Conservation (phyloP, 2,113 vertebrate genomes). For the Calidris pygmaea region DNA sequence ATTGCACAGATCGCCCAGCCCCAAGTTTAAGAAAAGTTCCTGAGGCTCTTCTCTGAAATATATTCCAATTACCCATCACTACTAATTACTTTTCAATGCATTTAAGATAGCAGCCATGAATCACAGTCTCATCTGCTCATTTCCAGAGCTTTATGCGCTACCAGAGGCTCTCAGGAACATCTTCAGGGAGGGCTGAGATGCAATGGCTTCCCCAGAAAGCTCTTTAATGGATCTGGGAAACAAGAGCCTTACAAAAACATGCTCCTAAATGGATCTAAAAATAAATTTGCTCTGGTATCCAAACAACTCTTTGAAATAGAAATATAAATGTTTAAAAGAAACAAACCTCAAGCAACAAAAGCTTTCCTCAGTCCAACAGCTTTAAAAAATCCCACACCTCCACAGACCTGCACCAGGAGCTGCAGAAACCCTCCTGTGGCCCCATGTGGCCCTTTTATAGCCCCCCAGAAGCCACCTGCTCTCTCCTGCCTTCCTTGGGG, state of each 20-base stretch:
- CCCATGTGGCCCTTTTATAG: rapidly evolving
- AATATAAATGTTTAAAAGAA: background rate
- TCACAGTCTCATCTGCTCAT: background rate
- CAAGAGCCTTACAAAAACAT: background rate
- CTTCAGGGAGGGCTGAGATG: background rate
- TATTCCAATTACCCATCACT: background rate
- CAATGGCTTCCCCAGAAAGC: background rate
- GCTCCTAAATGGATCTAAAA: background rate
- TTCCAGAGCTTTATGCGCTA: background rate
- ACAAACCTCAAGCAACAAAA: background rate
- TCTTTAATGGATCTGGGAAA: background rate
- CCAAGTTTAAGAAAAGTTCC: background rate
- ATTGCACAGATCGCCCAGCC: background rate
- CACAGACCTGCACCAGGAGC: rapidly evolving
- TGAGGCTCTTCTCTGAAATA: background rate
- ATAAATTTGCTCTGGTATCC: background rate
- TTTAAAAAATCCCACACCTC: rapidly evolving
- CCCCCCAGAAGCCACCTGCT: background rate
- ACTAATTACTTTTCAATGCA: background rate
- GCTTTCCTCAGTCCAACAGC: background rate
- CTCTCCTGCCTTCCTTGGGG: background rate
- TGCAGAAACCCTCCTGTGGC: rapidly evolving
- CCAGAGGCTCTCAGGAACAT: background rate
- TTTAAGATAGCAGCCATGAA: background rate
- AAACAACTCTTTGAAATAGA: background rate